These are phyloP conservation scores for Melinaea menophilus DNA, from an alignment of 2,888 invertebrate species.

Conservation along the genomic window DNA sequence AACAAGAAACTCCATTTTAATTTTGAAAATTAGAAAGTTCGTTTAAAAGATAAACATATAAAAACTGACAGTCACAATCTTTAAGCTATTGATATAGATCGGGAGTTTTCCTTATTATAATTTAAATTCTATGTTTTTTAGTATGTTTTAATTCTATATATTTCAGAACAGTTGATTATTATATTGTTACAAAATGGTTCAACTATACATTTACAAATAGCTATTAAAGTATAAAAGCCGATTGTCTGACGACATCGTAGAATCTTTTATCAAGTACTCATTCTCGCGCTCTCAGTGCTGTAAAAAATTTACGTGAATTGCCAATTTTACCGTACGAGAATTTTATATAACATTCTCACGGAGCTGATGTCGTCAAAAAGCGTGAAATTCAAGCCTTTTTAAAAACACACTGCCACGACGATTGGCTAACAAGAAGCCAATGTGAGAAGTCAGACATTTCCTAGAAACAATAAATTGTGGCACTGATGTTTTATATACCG, in stretches of 20 bases:
- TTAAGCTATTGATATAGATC: no score
- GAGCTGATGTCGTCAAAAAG: constrained; percentile 49
- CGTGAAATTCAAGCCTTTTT: constrained; percentile 52
- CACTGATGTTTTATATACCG: no score
- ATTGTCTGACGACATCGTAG: constrained; percentile 45
- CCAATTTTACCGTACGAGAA: constrained; percentile 52
- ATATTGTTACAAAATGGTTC: no score
- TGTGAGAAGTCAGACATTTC: neutral
- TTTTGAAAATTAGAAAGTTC: no score
- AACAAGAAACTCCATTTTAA: no score
- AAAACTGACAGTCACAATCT: no score
- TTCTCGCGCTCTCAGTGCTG: constrained; percentile 46
- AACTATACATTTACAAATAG: constrained; percentile 15
- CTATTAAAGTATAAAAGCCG: constrained; percentile 42
- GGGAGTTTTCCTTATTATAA: no score
- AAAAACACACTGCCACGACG: constrained; percentile 12
- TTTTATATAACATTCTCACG: constrained; percentile 54
- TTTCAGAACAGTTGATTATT: no score
- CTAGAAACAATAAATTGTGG: neutral
- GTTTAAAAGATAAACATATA: no score
- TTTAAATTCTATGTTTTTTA: no score
- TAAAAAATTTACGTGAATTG: constrained; percentile 56
- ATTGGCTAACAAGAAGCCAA: constrained; percentile 7
- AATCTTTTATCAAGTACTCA: constrained; percentile 55
- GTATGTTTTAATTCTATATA: no score